Percentiles rank a stretch among this genome's conserved stretches.
phyloP scores from a whole-genome alignment of 2,888 invertebrate genomes.

The Latheticus oryzae region DNA sequence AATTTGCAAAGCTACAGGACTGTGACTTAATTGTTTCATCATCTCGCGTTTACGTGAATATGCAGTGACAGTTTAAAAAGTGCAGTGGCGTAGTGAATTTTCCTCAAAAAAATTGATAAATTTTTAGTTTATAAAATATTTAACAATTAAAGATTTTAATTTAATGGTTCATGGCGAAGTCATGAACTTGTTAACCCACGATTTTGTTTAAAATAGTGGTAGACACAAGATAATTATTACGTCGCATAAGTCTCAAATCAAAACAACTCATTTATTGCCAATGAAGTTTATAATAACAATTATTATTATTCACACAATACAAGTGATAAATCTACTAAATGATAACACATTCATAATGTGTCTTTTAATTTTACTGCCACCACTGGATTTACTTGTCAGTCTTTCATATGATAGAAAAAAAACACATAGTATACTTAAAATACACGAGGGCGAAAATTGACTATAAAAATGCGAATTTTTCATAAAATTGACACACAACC shows the following conservation, averaged over 20 bases:
- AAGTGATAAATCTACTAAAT: conserved; percentile 14
- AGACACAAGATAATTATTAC: conserved; percentile 33
- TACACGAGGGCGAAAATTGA: conserved; percentile 13
- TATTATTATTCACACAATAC: conserved; percentile 22
- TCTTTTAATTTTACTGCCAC: conserved; percentile 9
- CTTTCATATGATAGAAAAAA: neutral
- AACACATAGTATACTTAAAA: conserved; percentile 7
- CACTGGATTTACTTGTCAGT: conserved; percentile 22
- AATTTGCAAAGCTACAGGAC: conserved; percentile 30
- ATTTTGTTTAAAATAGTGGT: conserved; percentile 20
- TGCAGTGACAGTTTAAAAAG: conserved; percentile 9
- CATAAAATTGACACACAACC: conserved; percentile 14
- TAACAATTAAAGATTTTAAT: conserved; percentile 21
- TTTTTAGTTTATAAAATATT: conserved; percentile 29
- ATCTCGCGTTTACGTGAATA: neutral
- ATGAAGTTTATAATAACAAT: conserved; percentile 25
- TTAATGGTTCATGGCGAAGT: conserved; percentile 35
- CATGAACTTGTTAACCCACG: conserved; percentile 35
- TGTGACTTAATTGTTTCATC: conserved; percentile 28
- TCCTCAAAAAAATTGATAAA: neutral
- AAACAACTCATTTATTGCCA: conserved; percentile 25
- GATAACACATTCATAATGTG: conserved; percentile 10
- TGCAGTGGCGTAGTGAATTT: conserved; percentile 33
- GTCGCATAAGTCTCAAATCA: conserved; percentile 10
- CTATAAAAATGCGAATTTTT: conserved; percentile 18